Conservation (phyloP, 2,113 vertebrate species). For the Suncus etruscus region DNA sequence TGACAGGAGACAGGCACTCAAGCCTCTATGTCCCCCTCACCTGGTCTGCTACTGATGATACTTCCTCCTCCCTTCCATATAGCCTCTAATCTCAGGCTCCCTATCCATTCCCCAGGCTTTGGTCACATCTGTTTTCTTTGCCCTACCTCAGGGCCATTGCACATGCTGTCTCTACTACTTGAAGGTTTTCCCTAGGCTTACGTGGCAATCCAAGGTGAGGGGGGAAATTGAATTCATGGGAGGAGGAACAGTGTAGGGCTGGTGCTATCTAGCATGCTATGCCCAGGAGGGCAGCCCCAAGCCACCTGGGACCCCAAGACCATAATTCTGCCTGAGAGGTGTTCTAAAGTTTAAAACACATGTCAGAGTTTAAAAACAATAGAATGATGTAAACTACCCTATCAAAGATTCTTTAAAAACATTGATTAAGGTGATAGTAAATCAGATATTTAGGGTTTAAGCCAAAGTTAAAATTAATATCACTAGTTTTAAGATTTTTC, state of each 20-base stretch:
- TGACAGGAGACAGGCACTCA: neutral
- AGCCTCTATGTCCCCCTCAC: neutral
- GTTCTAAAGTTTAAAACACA: no score
- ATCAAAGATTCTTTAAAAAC: neutral
- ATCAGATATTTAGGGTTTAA: neutral
- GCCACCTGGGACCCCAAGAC: neutral
- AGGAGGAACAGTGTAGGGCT: neutral
- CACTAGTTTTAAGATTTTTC: neutral
- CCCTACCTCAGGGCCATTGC: constrained; percentile 57
- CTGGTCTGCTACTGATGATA: neutral
- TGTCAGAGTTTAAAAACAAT: neutral
- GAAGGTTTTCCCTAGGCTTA: neutral
- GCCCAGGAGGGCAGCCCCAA: neutral
- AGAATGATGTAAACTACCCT: neutral
- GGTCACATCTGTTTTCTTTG: neutral
- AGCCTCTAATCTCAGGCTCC: neutral
- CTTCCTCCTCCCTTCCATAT: no score
- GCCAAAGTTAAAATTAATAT: neutral
- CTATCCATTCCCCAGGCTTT: neutral
- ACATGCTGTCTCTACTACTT: neutral
- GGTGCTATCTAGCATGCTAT: rapidly evolving
- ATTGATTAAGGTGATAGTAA: neutral
- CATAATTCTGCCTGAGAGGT: neutral
- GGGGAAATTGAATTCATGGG: neutral
- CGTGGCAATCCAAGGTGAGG: neutral